Percentiles rank a stretch among this genome's conserved stretches.
phyloP scores from a whole-genome alignment of 2,797 vertebrate species.

The Huso huso region DNA sequence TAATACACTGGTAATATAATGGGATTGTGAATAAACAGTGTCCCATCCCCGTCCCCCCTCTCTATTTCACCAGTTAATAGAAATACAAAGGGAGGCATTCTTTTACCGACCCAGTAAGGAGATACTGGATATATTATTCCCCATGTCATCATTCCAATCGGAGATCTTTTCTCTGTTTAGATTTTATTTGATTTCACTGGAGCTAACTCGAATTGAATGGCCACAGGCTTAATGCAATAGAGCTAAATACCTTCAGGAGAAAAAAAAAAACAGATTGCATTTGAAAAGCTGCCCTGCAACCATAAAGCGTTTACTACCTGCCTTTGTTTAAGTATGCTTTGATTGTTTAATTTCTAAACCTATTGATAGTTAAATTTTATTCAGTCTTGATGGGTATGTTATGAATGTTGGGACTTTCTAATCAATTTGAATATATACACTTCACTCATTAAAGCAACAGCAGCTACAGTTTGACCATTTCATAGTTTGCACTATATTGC shows the following conservation, averaged over 20 bases:
- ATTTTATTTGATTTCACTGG: constrained; percentile 9
- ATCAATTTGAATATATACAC: too few species aligned
- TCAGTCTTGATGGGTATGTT: background rate
- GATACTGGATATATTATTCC: background rate
- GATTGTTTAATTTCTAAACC: background rate
- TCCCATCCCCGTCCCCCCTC: too few species aligned
- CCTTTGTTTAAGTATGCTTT: background rate
- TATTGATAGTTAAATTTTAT: background rate
- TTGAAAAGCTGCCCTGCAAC: background rate
- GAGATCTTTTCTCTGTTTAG: constrained; percentile 5
- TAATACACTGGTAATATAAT: too few species aligned
- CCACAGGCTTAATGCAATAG: constrained; percentile 9
- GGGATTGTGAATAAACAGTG: too few species aligned
- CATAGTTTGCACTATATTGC: too few species aligned
- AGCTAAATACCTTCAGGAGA: background rate
- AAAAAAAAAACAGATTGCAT: background rate
- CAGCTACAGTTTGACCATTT: too few species aligned
- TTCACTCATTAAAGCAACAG: too few species aligned
- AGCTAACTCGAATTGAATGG: constrained; percentile 13
- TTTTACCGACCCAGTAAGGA: too few species aligned
- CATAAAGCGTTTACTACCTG: background rate
- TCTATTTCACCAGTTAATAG: too few species aligned
- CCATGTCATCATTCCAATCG: constrained; percentile 2
- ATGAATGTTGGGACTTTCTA: background rate
- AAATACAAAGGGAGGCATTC: too few species aligned